Evolutionary conservation across 2,888 invertebrate genomes (phyloP), one percentile per base, ranked within the genome.

Genomic region (Hydriomena furcata): DNA sequence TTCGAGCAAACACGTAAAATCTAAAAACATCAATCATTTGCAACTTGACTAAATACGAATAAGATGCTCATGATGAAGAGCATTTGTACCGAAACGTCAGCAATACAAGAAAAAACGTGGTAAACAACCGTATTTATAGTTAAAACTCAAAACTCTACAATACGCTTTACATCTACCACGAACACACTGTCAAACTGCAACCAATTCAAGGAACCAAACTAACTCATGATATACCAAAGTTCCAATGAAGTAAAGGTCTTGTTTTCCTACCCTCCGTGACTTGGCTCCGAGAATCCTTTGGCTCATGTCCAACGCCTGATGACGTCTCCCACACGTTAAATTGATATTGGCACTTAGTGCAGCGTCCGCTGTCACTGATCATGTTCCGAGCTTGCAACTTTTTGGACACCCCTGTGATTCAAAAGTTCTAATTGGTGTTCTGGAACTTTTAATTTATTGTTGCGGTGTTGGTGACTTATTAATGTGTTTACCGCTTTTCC

Each of bases 321-420:
- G 82, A 82, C 75, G 71, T 76, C 76, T 71, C 66, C 66, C 65
- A 66, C 79, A 78, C 82, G 73, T 77, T 78, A 79, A 84, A 84
- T 84, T 83, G 81, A 82, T 82, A 83, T 83, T 78, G 79, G 75
- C 78, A 79, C 79, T 83, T 79, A 79, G 74, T 64, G 66, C 70
- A 62, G 63, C 63, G 65, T 64, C 68, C 66, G 57, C 58, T 71
- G 67, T 72, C 71, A 64, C 63, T 65, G 71, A 73, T 69, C 67
- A 70, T 67, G 68, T 64, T 71, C 70, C 66, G 66, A 73, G 67
- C 61, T 69, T 66, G 55, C 53, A 65, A 62, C 63, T 71, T 72
- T 66, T 57, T 52, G 53, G 59, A 55, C 37, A 40, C 20, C 37
- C 30, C 48, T 47, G 30, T 36, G 41, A 30, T 31, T 42, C 21